Percentiles rank a stretch among this genome's conserved stretches.
Evolutionary conservation across 2,888 invertebrate species (phyloP).

Genomic region (Pasiphila rectangulata): DNA sequence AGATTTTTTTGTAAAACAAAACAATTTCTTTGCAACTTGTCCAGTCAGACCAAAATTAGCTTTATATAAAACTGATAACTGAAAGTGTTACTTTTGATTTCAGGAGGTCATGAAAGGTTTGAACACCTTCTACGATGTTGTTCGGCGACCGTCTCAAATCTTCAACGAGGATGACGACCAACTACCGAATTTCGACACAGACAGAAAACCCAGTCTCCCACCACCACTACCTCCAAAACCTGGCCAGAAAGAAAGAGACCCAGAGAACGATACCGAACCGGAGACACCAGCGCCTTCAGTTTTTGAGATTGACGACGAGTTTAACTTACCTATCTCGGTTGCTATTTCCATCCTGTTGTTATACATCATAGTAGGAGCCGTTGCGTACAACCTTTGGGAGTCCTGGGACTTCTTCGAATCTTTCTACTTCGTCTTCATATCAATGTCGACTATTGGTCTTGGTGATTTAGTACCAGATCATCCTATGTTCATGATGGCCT

Average conservation of each 20-base stretch:
- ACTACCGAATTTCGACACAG: constrained; percentile 52
- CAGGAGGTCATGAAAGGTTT: constrained; percentile 92
- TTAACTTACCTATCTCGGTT: constrained; percentile 95
- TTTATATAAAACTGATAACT: too few species aligned
- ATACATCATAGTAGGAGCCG: constrained; percentile 93
- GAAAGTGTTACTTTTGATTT: constrained; percentile 36
- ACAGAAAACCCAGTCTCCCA: constrained; percentile 63
- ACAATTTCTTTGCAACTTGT: too few species aligned
- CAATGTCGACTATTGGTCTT: constrained; percentile 98
- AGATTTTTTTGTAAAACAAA: too few species aligned
- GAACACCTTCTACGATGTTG: constrained; percentile 89
- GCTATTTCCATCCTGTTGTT: constrained; percentile 90
- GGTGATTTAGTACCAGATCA: constrained; percentile 95
- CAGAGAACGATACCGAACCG: constrained; percentile 79
- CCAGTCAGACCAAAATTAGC: too few species aligned
- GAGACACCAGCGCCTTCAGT: constrained; percentile 89
- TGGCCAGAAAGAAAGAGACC: constrained; percentile 45
- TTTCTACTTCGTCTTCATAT: constrained; percentile 98
- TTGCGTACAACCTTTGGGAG: constrained; percentile 88
- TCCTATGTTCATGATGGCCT: constrained; percentile 93
- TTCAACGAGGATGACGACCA: constrained; percentile 76
- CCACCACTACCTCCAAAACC: constrained; percentile 72
- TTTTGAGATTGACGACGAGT: constrained; percentile 94
- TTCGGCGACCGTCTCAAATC: constrained; percentile 86
- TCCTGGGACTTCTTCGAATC: constrained; percentile 95